A percentile compares a stretch with the other conserved stretches of the same genome.
phyloP scores from a whole-genome alignment of 2,113 vertebrate genomes.

The Sinocyclocheilus grahami region DNA sequence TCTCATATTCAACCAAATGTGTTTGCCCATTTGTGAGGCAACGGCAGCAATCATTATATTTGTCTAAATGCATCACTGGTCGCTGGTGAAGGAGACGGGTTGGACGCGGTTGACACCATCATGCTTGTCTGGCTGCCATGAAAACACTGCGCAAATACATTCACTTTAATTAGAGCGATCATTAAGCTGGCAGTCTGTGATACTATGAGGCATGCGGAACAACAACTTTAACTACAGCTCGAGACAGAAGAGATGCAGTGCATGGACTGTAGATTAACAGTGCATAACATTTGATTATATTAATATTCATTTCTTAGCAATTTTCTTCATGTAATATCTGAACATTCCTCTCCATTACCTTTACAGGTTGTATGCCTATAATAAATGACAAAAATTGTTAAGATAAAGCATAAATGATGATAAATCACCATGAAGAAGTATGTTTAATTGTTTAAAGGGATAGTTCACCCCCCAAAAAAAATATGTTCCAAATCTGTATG shows the following conservation, averaged over 20 bases:
- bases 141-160: conserved; percentile 47
- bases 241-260: conserved; percentile 14
- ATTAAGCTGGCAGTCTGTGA: conserved; percentile 58
- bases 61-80: conserved; percentile 47
- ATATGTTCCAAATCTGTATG: too few species aligned
- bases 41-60: conserved; percentile 49
- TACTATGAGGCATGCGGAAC: conserved; percentile 28
- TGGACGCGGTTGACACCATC: conserved; percentile 52
- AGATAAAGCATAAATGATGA: too few species aligned
- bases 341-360: not conserved
- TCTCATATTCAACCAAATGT: conserved; percentile 41
- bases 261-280: not conserved
- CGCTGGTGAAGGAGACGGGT: conserved; percentile 36
- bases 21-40: conserved; percentile 46
- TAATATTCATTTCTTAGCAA: not conserved
- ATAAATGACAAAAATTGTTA: not conserved
- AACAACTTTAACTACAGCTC: conserved; percentile 38
- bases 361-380: not conserved
- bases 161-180: conserved; percentile 71
- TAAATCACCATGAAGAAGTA: too few species aligned
- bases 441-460: too few species aligned
- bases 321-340: not conserved
- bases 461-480: too few species aligned
- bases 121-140: conserved; percentile 68
- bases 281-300: not conserved